Evolutionary conservation across 2,888 invertebrate species (phyloP), one percentile per base, ranked within the genome.

Genomic region (Ligdia adustata): DNA sequence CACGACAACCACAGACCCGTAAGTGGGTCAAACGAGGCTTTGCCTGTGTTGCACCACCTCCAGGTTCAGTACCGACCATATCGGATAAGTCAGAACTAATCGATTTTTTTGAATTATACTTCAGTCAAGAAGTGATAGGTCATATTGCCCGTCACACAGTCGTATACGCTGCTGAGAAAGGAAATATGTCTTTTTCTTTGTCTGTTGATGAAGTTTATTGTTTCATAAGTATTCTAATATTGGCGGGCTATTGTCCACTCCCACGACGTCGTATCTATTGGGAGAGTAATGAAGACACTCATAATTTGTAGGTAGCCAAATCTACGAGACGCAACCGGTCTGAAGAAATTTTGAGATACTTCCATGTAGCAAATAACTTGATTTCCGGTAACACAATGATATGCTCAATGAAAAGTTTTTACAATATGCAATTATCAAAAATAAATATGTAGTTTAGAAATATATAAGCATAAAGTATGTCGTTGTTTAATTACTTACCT

Each of bases 241-340:
- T 70, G 12, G 65, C 62, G 48, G 70, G 69, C 4, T 69, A 68
- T 44, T 27, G 41, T 9, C 33, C 34, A 12, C 38, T 70, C 9
- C 60, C 69, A 16, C 50, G 62, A 49, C 49, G 60, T 16, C 40
- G 60, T 28, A 65, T 69, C 62, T 64, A 53, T 35, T 70, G 66
- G 63, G 52, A 62, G 55, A 22, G 4, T 29, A 40, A 40, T 9
- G 39, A 29, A 6, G 66, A 68, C 37, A 57, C 58, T 34, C 52
- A 62, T 18, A 66, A 69, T 55, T 40, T 53, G 22, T 39, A 66
- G 4, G 59, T 70, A 9, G 28, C 52, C 7, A 47, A 51, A 28
- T 59, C 27, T 4, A 18, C 40, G 46, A 26, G 26, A 41, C 52
- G 69, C 35, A 56, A 69, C 51, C 44, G 57, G 31, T 72, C 69